Base-by-base conservation (phyloP, 2,797 vertebrate species). In the Yasuhikotakia modesta region DNA sequence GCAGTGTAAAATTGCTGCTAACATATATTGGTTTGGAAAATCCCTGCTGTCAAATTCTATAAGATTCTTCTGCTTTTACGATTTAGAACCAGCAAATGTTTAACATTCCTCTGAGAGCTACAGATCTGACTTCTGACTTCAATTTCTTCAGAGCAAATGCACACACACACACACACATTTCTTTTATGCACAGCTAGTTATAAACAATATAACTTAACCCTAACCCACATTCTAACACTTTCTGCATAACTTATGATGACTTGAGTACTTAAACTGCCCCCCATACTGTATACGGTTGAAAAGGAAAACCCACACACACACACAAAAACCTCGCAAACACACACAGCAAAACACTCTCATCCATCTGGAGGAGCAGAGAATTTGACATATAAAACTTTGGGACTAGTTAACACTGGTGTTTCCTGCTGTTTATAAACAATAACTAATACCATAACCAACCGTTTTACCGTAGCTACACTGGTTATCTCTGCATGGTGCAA, bases 61-160 rank as follows among this genome's bases (percentile, higher is more conserved):
- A 83, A 75, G 60, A 82, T 83, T 80, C 70, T 50, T 78, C 58
- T 46, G 61, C 57, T 66, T 80, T 82, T 77, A 79, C 17, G 16
- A 81, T 79, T 76, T 78, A 69, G 65, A 55, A n/a, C 78, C 32
- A 83, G 32, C 22, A 82, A 87, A 88, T 83, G 87, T 92, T 91
- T 89, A 90, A 85, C 75, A 76, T 75, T 67, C 90, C 89, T 82
- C 0, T 5, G 83, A 86, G 89, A 4, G 85, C 83, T 89, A 85
- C 80, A 82, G 79, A 84, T 85, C 85, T 87, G 89, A 91, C 88
- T 87, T 90, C 87, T n/a, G n/a, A 89, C 53, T 67, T n/a, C n/a
- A n/a, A 46, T 79, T 82, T 71, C 67, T 68, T 30, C 22, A 48
- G 27, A 63, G 32, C 55, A 61, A 53, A 78, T 17, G 16, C 27